Base-by-base conservation (phyloP, 2,113 vertebrate genomes). In the Catharus minimus region DNA sequence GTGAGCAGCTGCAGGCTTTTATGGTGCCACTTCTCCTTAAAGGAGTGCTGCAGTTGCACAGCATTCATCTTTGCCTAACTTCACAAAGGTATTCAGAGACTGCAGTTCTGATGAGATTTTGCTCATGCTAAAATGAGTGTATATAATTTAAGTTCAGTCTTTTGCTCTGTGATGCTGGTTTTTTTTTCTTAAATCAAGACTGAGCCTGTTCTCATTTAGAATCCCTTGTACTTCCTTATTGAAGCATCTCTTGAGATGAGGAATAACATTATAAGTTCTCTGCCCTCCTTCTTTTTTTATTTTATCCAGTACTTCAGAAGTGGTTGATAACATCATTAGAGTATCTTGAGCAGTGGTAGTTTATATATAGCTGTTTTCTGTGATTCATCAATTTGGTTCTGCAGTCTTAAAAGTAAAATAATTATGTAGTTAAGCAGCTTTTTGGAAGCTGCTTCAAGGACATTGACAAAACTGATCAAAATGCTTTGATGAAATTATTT, bases 1-100 rank as follows among this genome's bases (percentile, higher is more conserved):
- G 50, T 71, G 83, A 94, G 68, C 66, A 86, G 67, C 88, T 94
- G 58, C 64, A 82, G 92, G 91, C 75, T 93, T 77, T 86, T 86
- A 50, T 26, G 46, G 71, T 86, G 57, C 83, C 56, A 16, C 27
- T 85, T 77, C 47, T 78, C 1, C 2, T 89, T 82, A 58, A 62
- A 73, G 32, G 38, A 74, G 65, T 58, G 57, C 82, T 92, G 67
- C 53, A 50, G 5, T 50, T 78, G 50, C n/a, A 61, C 55, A 47
- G 75, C 52, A 77, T 73, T 84, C 73, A 26, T 86, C 65, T 56
- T 75, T 72, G 66, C 41, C 68, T 20, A 55, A 9, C 74, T 92
- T 82, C 56, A 86, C 53, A 44, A 36, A 74, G 52, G n/a, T 73
- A 43, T 64, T 64, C 43, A 60, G 82, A 82, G 49, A 28, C 53